Evolutionary conservation across 2,888 invertebrate species (phyloP).

Genomic region (Euspilapteryx auroguttella): DNA sequence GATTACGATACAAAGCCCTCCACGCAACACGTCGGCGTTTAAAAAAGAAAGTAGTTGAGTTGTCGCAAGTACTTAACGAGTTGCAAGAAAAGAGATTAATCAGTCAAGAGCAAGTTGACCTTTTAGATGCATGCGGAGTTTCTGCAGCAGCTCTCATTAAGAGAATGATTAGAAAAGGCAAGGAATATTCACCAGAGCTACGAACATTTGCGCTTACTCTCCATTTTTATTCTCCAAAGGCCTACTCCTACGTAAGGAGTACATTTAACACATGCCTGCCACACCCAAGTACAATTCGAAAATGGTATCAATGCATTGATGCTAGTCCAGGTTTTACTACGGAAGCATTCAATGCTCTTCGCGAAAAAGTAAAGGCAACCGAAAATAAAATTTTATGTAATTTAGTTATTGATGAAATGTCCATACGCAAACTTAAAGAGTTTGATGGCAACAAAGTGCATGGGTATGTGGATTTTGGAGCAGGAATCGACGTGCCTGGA

Average conservation of each 20-base stretch:
- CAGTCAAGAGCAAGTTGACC: no score
- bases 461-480: conserved; percentile 10
- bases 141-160: no score
- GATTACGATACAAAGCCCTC: no score
- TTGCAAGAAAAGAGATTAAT: no score
- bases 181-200: conserved; percentile 8
- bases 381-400: conserved; percentile 9
- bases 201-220: neutral
- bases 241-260: neutral
- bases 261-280: neutral
- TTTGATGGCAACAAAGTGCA: conserved; percentile 7
- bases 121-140: no score
- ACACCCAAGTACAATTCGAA: neutral
- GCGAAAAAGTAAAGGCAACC: conserved; percentile 6
- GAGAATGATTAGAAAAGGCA: no score
- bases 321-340: conserved; percentile 1
- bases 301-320: neutral
- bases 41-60: no score
- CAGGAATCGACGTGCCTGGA: neutral
- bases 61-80: no score
- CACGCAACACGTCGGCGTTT: no score
- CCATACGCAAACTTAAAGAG: conserved; percentile 11
- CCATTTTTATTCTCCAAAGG: conserved; percentile 1
- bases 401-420: conserved; percentile 14
- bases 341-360: conserved; percentile 1